Base-by-base conservation (phyloP, 2,797 vertebrate genomes). In the Spea hammondii region DNA sequence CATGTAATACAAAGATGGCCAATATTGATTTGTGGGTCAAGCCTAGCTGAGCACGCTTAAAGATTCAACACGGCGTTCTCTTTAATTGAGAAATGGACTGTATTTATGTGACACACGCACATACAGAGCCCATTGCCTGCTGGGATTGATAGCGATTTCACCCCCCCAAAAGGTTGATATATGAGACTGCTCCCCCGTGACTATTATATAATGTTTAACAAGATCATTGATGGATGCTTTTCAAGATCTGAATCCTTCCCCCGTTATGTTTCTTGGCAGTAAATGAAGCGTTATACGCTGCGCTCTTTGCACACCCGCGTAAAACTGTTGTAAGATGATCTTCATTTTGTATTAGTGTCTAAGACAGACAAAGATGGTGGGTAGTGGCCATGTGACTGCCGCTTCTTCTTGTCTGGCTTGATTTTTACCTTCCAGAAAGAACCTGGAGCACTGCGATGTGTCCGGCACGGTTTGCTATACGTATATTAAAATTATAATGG, bases 71-170 rank as follows among this genome's bases (percentile, higher is more conserved):
- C 70, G 55, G 70, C 69, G 66, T 44, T 70, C 70, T 68, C 48
- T 54, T 71, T 77, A 77, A 77, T 82, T 82, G 79, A 82, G 74
- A 74, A 66, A 77, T 64, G 49, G 48, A 6, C 74, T 53, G 45
- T 77, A 69, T 82, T 69, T 77, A 77, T 82, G 65, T 64, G 79
- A 82, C 70, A 59, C 17, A 1, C n/a, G 11, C 70, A 66, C 59
- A 53, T 32, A 32, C 74, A 57, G 54, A 69, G 67, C 79, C 55
- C 54, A 53, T 72, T 14, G 50, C 55, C 70, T 68, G 54, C 72
- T 77, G 57, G 54, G 74, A 64, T 82, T 82, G 71, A 77, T 73
- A 47, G 65, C 47, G 12, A n/a, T 14, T 32, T 62, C 60, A 10
- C 13, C 14, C 72, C 11, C 76, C 79, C 32, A 60, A 81, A 76